These are phyloP conservation scores for Liposcelis brunnea DNA, from an alignment of 2,888 invertebrate species.

Conservation along the genomic window DNA sequence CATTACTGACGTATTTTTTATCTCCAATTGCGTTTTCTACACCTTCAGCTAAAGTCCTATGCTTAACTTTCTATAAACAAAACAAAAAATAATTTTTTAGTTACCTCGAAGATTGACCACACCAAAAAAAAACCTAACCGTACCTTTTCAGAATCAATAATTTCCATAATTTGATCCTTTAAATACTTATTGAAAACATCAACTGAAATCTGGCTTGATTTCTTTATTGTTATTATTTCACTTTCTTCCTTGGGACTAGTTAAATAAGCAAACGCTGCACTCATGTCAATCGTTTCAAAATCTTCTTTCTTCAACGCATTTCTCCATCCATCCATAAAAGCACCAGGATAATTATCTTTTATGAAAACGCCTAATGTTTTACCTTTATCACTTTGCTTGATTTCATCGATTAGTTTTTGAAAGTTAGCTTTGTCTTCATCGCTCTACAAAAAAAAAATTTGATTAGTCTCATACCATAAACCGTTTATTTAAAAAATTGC, in stretches of 20 bases:
- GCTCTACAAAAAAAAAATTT: conserved; percentile 31
- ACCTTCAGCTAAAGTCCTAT: conserved; percentile 85
- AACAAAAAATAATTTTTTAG: conserved; percentile 4
- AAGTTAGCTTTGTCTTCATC: conserved; percentile 82
- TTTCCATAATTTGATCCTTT: conserved; percentile 95
- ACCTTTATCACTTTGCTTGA: conserved; percentile 77
- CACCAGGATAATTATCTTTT: conserved; percentile 87
- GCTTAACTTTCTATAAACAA: conserved; percentile 73
- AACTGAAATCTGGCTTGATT: conserved; percentile 81
- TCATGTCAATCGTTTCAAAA: conserved; percentile 76
- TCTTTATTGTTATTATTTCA: conserved; percentile 77
- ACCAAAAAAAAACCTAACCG: conserved; percentile 12
- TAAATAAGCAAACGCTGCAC: conserved; percentile 63
- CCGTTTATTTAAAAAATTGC: too few relatives aligned
- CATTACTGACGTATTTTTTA: conserved; percentile 85
- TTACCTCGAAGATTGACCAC: conserved; percentile 1
- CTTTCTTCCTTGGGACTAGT: conserved; percentile 91
- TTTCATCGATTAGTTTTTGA: conserved; percentile 50
- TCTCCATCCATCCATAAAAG: conserved; percentile 87
- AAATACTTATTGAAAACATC: conserved; percentile 94
- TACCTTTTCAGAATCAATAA: conserved; percentile 92
- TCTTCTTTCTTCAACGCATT: conserved; percentile 53
- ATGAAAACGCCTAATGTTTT: conserved; percentile 75
- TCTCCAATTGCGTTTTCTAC: conserved; percentile 87
- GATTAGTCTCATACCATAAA: too few relatives aligned